A percentile compares a stretch with the other conserved stretches of the same genome.
Conservation (phyloP, 2,888 invertebrate species). For the Trilocha varians region DNA sequence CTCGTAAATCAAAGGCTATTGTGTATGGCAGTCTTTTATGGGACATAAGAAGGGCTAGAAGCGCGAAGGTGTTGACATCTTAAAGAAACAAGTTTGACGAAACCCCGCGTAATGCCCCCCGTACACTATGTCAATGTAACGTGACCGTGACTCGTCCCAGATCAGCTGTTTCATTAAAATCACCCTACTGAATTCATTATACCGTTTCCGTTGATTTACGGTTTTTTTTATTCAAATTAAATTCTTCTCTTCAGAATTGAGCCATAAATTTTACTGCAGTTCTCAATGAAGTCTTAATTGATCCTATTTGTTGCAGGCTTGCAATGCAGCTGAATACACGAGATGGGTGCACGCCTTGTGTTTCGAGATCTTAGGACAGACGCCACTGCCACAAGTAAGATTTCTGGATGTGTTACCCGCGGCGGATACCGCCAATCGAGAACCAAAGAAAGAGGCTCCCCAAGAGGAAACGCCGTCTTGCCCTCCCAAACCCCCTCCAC, state of each 20-base stretch:
- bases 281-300: conserved; percentile 18
- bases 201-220: conserved; percentile 19
- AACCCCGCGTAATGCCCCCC: conserved; percentile 17
- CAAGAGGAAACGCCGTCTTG: conserved; percentile 46
- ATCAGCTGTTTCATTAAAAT: conserved; percentile 35
- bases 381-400: conserved; percentile 80
- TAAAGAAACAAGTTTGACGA: conserved; percentile 52
- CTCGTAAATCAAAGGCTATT: conserved; percentile 66
- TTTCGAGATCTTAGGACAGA: conserved; percentile 82
- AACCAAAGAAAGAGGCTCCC: conserved; percentile 50
- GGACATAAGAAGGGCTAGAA: conserved; percentile 64
- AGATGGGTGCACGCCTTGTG: conserved; percentile 83
- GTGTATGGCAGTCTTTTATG: conserved; percentile 55
- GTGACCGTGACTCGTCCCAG: conserved; percentile 38
- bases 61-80: conserved; percentile 67
- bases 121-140: conserved; percentile 28
- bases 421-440: conserved; percentile 61
- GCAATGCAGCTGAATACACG: conserved; percentile 79
- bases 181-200: conserved; percentile 27
- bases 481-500: conserved; percentile 59
- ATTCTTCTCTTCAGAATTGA: conserved; percentile 15
- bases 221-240: conserved; percentile 18
- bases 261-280: conserved; percentile 26
- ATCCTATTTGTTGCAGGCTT: conserved; percentile 73
- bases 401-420: conserved; percentile 80